A percentile compares a stretch with the other conserved stretches of the same genome.
phyloP scores from a whole-genome alignment of 2,797 vertebrate species.

The Halcyon chelicuti region DNA sequence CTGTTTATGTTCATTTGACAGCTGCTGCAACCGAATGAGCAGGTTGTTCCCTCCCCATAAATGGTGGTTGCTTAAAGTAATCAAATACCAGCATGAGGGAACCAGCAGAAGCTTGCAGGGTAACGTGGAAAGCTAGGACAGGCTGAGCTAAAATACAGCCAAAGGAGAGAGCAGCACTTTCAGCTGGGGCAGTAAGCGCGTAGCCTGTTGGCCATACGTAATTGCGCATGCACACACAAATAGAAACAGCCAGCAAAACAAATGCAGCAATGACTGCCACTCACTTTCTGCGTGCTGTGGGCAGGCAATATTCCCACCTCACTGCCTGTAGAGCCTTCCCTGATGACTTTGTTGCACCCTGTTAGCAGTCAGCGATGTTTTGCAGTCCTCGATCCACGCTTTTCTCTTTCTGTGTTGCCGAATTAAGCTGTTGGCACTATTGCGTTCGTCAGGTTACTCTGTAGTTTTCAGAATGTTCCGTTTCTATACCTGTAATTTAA shows the following conservation, averaged over 20 bases:
- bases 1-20: constrained; percentile 40
- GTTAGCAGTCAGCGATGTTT: neutral
- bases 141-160: neutral
- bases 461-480: neutral
- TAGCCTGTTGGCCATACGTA: fast-evolving
- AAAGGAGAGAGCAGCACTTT: neutral
- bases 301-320: neutral
- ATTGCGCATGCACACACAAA: neutral
- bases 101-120: neutral
- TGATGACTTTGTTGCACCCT: neutral
- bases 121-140: neutral
- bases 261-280: neutral
- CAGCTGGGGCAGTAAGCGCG: neutral
- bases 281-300: neutral
- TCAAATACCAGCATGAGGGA: neutral
- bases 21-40: neutral
- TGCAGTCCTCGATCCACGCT: too few species aligned
- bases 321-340: neutral
- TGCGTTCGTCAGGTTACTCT: neutral
- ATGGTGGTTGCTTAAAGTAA: neutral
- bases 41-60: constrained; percentile 36
- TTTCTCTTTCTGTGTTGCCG: neutral
- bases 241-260: neutral
- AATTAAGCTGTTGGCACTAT: neutral
- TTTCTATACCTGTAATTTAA: neutral